Base-by-base conservation (phyloP, 2,113 vertebrate genomes). In the Oenanthe melanoleuca region DNA sequence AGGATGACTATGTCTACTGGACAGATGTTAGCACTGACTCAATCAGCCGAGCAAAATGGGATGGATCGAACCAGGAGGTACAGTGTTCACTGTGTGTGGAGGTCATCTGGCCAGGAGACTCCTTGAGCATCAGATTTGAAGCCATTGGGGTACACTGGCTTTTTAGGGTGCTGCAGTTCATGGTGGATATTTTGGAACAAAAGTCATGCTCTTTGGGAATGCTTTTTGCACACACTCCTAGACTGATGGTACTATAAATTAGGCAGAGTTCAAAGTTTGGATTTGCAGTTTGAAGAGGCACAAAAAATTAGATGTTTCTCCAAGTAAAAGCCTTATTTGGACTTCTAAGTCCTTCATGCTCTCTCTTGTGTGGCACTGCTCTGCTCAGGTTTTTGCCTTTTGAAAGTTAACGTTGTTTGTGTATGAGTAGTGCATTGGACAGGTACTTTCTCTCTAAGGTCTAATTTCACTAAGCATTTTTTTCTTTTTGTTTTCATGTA, bases 11-110 rank as follows among this genome's bases (percentile, higher is more conserved):
- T 92, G 98, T 99, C 95, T 99, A 99, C 98, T 99, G 99, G 99
- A 99, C 99, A 7, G 99, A 99, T 33, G 99, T 99, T 97, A 99
- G 99, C 97, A 99, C 99, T 2, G 99, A 99, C 97, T 99, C 99
- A 95, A 99, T 99, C 98, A 99, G 98, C 98, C 98, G 99, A 95
- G 99, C 99, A 31, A 98, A 99, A 97, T 99, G 99, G 99, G 99
- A 99, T 92, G 99, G 99, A 97, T 98, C 98, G 9, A 98, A 97
- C 79, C 99, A 99, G 97, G 99, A 99, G 99, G 99, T 99, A 97
- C 96, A 92, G 80, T 53, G 23, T 65, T 85, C 57, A n/a, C 22
- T 55, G 1, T 8, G 10, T 65, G 45, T 49, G 56, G 75, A 66
- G 64, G n/a, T 90, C 37, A 5, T 6, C 40, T 86, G 47, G 40